Conservation (phyloP, 2,797 vertebrate species). For the Aplochiton taeniatus region DNA sequence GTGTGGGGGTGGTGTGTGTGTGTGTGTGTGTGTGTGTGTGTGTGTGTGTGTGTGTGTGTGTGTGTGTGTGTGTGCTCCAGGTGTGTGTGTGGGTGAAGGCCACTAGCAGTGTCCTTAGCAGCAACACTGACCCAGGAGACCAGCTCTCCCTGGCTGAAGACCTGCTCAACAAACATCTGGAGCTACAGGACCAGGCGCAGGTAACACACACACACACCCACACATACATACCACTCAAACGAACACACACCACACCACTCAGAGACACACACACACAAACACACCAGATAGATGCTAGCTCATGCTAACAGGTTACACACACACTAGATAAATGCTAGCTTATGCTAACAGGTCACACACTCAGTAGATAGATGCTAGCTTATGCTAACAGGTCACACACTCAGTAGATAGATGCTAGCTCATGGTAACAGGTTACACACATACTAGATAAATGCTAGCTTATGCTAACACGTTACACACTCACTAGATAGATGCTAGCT, state of each 20-base stretch:
- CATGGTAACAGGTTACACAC: background rate
- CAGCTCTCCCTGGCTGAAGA: constrained; percentile 74
- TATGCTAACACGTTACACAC: too few species aligned
- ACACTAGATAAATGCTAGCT: background rate
- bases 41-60: background rate
- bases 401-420: background rate
- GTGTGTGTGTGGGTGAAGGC: constrained; percentile 74
- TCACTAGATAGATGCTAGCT: too few species aligned
- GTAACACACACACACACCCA: constrained; percentile 51
- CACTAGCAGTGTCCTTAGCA: constrained; percentile 63
- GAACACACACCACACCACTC: constrained; percentile 3
- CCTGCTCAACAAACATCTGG: constrained; percentile 76
- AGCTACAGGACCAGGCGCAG: constrained; percentile 76
- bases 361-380: background rate
- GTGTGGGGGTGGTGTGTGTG: constrained; percentile 56
- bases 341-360: background rate
- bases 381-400: background rate
- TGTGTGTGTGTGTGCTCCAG: constrained; percentile 56
- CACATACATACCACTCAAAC: background rate
- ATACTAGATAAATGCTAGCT: too few species aligned
- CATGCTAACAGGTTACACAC: background rate
- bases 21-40: constrained; percentile 60
- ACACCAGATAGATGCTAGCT: background rate
- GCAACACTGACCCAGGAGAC: constrained; percentile 61
- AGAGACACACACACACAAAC: background rate